A percentile compares a stretch with the other conserved stretches of the same genome.
Evolutionary conservation across 2,797 vertebrate species (phyloP).

Genomic region (Acanthurus lineatus): DNA sequence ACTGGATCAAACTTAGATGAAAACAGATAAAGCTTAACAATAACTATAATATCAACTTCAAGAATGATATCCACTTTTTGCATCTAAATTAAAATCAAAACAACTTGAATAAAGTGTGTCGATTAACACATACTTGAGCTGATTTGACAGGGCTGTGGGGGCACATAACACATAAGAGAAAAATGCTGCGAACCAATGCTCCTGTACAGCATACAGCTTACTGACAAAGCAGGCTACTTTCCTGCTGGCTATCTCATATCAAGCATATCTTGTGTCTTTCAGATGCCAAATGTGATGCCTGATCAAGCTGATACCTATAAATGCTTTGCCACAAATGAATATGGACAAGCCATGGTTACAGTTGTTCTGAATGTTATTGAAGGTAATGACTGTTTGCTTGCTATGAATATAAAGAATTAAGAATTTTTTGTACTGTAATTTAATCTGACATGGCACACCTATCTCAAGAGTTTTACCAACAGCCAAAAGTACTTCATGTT

Average conservation of each 20-base stretch:
- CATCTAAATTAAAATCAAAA: background rate
- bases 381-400: conserved; percentile 77
- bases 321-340: conserved; percentile 88
- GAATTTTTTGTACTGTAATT: background rate
- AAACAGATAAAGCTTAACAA: background rate
- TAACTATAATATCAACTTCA: background rate
- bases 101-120: background rate
- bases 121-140: background rate
- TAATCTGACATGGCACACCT: background rate
- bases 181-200: background rate
- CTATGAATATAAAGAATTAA: background rate
- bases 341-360: conserved; percentile 87
- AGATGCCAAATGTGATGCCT: conserved; percentile 87
- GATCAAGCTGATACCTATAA: conserved; percentile 89
- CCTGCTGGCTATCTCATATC: background rate
- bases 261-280: conserved; percentile 43
- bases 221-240: background rate
- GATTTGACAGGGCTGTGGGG: background rate
- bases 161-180: background rate
- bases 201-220: background rate
- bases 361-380: conserved; percentile 88
- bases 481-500: conserved; percentile 1
- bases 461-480: conserved; percentile 1
- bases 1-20: background rate
- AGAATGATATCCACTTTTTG: background rate